Evolutionary conservation across 30 jellyfish, hydroid and myxozoan genomes (phyloP).

Genomic region (Chironex yamaguchii): DNA sequence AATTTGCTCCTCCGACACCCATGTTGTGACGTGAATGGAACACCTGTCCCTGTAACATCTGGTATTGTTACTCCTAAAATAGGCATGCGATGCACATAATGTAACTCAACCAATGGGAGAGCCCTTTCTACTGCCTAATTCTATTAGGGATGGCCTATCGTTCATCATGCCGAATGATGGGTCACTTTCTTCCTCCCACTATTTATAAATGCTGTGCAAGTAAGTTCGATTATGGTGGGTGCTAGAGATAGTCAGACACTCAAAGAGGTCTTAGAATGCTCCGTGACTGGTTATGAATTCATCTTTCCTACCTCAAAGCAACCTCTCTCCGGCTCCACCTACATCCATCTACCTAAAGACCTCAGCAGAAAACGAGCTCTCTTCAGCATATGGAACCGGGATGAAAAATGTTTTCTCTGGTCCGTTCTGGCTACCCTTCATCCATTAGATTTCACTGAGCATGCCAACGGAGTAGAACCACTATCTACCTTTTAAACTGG

Average conservation of each 20-base stretch:
- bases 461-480: neutral
- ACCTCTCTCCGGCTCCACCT: conserved; percentile 41
- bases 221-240: neutral
- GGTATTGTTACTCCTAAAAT: too few relatives aligned
- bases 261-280: neutral
- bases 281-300: neutral
- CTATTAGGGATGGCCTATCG: too few relatives aligned
- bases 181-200: too few relatives aligned
- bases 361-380: conserved; percentile 21
- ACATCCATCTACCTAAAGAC: conserved; percentile 48
- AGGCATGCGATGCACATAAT: too few relatives aligned
- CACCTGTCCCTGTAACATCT: too few relatives aligned
- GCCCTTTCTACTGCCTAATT: too few relatives aligned
- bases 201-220: too few relatives aligned
- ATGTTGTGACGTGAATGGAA: too few relatives aligned
- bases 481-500: neutral
- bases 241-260: neutral
- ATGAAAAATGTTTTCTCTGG: neutral
- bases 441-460: neutral
- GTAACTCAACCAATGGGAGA: too few relatives aligned
- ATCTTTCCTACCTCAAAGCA: neutral
- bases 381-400: conserved; percentile 3
- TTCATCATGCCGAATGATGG: too few relatives aligned
- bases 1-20: too few relatives aligned
- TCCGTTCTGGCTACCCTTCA: neutral